phyloP scores from a whole-genome alignment of 2,888 invertebrate species.

The Tolmerus cingulatus region DNA sequence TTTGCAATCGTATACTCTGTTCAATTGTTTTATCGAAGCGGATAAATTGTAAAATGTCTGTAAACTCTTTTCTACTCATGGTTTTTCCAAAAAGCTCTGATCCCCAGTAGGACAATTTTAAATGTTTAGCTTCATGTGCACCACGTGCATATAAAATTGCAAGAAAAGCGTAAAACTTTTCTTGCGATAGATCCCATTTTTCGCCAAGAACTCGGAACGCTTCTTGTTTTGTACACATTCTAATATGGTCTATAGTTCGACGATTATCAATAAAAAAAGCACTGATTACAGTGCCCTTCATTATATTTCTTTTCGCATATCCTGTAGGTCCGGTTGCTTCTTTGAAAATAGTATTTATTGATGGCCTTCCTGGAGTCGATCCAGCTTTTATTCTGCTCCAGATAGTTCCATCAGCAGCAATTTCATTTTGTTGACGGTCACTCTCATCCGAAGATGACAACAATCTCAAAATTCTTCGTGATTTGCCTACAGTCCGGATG shows the following conservation, averaged over 20 bases:
- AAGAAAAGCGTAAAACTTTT: constrained; percentile 42
- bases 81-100: not conserved
- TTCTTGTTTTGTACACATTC: constrained; percentile 46
- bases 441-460: constrained; percentile 1
- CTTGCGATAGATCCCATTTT: constrained; percentile 43
- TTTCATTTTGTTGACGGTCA: constrained; percentile 1
- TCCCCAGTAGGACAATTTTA: constrained; percentile 43
- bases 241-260: constrained; percentile 42
- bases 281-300: constrained; percentile 44
- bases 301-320: constrained; percentile 48
- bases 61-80: constrained; percentile 31
- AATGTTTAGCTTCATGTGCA: constrained; percentile 37
- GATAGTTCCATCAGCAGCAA: constrained; percentile 17
- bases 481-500: not conserved
- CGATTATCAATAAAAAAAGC: constrained; percentile 49
- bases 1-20: not conserved
- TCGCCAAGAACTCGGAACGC: constrained; percentile 39
- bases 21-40: constrained; percentile 10
- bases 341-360: constrained; percentile 44
- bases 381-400: constrained; percentile 43
- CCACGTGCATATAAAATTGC: constrained; percentile 43
- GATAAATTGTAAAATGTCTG: not conserved
- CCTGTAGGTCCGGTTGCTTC: constrained; percentile 39
- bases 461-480: constrained; percentile 16
- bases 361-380: constrained; percentile 42